Evolutionary conservation across 1,140 invertebrate species (phyloP), one percentile per base, ranked within the genome.

Genomic region (Solen grandis): DNA sequence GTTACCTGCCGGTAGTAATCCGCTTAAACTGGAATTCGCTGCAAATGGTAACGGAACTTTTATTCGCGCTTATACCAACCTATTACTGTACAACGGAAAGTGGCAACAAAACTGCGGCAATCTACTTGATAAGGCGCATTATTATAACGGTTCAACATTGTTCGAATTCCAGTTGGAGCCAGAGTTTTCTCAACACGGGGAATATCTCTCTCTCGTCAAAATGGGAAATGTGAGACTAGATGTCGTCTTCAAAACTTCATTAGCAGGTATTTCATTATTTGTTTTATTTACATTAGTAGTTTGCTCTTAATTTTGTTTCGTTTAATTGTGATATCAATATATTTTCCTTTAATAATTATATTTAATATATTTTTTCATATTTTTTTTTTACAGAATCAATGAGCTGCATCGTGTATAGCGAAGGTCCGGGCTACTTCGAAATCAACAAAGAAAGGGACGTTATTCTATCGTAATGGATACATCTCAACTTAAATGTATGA

Each of bases 151-250:
- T 29, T 82, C 52, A 31, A 62, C 72, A 1, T 29, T 82, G 16
- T 82, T 66, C 22, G n/a, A 14, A 19, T 82, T 82, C 54, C 16
- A 75, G 25, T 38, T 83, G n/a, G 81, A 83, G 57, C 81, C 81
- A 14, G 8, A 65, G 5, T 78, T 83, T 66, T 35, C 41, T 5
- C 22, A 73, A 31, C 41, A 73, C n/a, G 46, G 52, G 4, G n/a
- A 81, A 29, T 81, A 73, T 22, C 2, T 73, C 1, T 73, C 70
- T 4, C 31, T 72, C 31, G 10, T 19, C 13, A 74, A 68, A 52
- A 62, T 46, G 5, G 60, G 59, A n/a, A 74, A 74, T 38, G 52
- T 72, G 10, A 31, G 73, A 54, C 29, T 82, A 5, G 81, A 77
- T 35, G 65, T 54, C 8, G 41, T 46, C 8, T 46, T 46, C 41